phyloP scores from a whole-genome alignment of 2,888 invertebrate species.

The Calameuta filiformis region DNA sequence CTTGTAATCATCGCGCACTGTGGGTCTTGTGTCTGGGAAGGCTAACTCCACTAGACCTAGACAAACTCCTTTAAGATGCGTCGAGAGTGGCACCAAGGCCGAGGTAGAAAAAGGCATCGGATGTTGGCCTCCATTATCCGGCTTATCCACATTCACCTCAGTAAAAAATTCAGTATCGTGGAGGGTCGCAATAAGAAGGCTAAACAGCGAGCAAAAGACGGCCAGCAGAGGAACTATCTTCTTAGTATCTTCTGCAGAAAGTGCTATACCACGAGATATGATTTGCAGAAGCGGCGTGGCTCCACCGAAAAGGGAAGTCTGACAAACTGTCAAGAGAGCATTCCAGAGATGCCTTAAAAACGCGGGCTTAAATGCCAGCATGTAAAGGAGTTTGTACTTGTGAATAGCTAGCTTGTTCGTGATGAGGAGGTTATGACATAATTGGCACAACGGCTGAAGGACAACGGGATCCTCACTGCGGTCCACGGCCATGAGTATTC shows the following conservation, averaged over 20 bases:
- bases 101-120: conserved; percentile 79
- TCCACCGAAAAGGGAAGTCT: conserved; percentile 67
- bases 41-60: conserved; percentile 88
- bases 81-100: conserved; percentile 79
- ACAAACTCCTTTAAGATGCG: conserved; percentile 81
- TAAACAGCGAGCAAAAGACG: conserved; percentile 86
- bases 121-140: conserved; percentile 43
- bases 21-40: conserved; percentile 81
- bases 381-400: conserved; percentile 84
- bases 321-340: conserved; percentile 64
- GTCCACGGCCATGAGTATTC: conserved; percentile 68
- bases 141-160: conserved; percentile 58
- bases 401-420: conserved; percentile 85
- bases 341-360: conserved; percentile 84
- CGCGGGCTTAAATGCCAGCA: conserved; percentile 81
- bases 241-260: conserved; percentile 72
- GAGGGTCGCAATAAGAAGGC: conserved; percentile 81
- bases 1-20: conserved; percentile 74
- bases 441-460: conserved; percentile 77
- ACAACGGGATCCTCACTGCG: conserved; percentile 69
- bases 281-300: conserved; percentile 74
- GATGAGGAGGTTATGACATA: conserved; percentile 86
- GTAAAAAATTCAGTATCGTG: conserved; percentile 88
- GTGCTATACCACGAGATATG: conserved; percentile 75
- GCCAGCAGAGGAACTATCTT: conserved; percentile 82